A percentile compares a stretch with the other conserved stretches of the same genome.
phyloP scores from a whole-genome alignment of 2,113 vertebrate species.

The Puffinus mauretanicus region DNA sequence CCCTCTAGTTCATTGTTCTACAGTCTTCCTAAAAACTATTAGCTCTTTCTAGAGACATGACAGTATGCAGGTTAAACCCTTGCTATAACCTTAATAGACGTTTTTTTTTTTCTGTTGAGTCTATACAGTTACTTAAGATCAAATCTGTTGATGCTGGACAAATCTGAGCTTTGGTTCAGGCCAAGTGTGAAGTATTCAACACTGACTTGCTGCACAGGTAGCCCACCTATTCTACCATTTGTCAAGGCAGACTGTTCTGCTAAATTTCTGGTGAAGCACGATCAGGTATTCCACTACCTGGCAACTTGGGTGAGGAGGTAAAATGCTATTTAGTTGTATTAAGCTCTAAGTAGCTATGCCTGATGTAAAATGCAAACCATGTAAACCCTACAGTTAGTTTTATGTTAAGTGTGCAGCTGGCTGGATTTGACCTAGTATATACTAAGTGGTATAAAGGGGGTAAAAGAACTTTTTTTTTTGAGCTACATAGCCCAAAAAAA shows the following conservation, averaged over 20 bases:
- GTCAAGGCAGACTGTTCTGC: background rate
- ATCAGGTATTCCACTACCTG: background rate
- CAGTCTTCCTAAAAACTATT: background rate
- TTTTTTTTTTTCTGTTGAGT: background rate
- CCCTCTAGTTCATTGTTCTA: accelerated
- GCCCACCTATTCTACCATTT: background rate
- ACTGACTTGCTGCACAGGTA: too few relatives aligned
- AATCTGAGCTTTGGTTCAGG: background rate
- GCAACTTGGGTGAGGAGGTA: background rate
- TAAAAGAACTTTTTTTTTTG: background rate
- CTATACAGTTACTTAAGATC: too few relatives aligned
- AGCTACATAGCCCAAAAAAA: background rate
- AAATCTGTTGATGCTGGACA: background rate
- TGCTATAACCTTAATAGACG: background rate
- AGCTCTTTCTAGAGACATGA: background rate
- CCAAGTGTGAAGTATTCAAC: background rate
- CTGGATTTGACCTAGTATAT: background rate
- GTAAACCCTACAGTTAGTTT: background rate
- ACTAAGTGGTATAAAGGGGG: too few relatives aligned
- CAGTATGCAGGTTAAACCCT: background rate
- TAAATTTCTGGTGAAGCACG: background rate
- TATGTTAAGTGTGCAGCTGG: accelerated
- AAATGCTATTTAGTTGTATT: background rate
- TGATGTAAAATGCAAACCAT: background rate
- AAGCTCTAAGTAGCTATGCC: background rate